Percentiles rank a stretch among this genome's conserved stretches.
Conservation (phyloP, 2,113 vertebrate genomes). For the Callorhinus ursinus region DNA sequence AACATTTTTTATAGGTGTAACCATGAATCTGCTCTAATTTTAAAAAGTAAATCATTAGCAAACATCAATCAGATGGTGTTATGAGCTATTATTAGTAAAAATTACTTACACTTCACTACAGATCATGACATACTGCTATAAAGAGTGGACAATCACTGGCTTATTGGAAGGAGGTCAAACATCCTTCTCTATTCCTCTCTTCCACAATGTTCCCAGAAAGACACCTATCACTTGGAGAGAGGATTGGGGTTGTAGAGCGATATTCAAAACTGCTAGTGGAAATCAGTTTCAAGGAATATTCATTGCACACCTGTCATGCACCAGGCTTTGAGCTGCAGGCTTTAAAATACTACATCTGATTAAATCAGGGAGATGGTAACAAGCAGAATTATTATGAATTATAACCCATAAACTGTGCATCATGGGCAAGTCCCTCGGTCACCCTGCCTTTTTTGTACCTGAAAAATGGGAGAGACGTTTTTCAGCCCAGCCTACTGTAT, state of each 20-base stretch:
- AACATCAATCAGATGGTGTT: not conserved
- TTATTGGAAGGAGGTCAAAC: not conserved
- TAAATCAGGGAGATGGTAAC: not conserved
- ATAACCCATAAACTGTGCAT: not conserved
- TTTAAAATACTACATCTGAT: constrained; percentile 11
- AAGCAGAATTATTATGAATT: not conserved
- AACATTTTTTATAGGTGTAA: not conserved
- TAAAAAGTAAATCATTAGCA: not conserved
- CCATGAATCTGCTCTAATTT: not conserved
- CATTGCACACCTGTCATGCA: not conserved
- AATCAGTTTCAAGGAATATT: constrained; percentile 26
- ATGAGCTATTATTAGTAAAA: not conserved
- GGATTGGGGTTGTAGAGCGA: not conserved
- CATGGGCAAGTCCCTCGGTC: not conserved
- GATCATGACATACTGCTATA: not conserved
- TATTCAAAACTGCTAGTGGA: not conserved
- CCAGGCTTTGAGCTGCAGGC: not conserved
- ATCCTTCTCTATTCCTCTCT: not conserved
- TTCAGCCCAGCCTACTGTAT: not conserved
- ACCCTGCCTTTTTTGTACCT: not conserved
- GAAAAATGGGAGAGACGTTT: not conserved
- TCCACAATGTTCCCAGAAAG: not conserved
- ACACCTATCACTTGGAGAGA: not conserved
- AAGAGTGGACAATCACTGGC: not conserved
- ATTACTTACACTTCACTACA: not conserved